These are phyloP conservation scores for Condylura cristata DNA, from an alignment of 2,113 vertebrate species.

Conservation along the genomic window DNA sequence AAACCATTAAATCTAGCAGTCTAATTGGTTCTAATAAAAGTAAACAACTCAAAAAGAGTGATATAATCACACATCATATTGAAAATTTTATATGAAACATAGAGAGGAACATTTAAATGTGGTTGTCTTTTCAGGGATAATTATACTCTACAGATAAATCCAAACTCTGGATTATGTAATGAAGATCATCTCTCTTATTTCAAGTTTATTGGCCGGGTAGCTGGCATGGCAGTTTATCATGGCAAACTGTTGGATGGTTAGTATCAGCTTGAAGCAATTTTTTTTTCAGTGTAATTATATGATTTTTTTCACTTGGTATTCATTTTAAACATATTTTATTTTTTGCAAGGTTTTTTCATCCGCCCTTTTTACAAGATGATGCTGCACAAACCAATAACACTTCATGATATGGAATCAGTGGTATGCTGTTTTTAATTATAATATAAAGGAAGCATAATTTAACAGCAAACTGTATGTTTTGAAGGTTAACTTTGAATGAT, in stretches of 20 bases:
- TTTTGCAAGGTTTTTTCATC: constrained; percentile 96
- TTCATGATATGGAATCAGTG: constrained; percentile 99
- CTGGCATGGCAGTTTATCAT: constrained; percentile 98
- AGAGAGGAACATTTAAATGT: constrained; percentile 28
- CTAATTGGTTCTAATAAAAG: background rate
- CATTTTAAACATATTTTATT: constrained; percentile 50
- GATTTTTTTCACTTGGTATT: constrained; percentile 20
- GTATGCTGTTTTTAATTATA: constrained; percentile 84
- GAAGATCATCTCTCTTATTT: constrained; percentile 99
- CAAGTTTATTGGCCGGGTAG: constrained; percentile 98
- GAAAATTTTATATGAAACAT: background rate
- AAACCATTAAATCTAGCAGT: background rate
- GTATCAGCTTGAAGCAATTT: constrained; percentile 64
- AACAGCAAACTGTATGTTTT: background rate
- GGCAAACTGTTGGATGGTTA: constrained; percentile 97
- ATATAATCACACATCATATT: background rate
- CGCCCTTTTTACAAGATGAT: constrained; percentile 99
- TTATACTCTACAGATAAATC: constrained; percentile 99
- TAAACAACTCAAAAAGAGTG: background rate
- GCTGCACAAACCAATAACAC: constrained; percentile 96
- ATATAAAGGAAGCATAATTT: background rate
- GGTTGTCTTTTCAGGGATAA: constrained; percentile 92
- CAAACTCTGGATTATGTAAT: constrained; percentile 98
- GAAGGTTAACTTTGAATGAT: background rate
- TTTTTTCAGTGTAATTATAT: background rate